A percentile compares a stretch with the other conserved stretches of the same genome.
Conservation (phyloP, 2,797 vertebrate genomes). For the Coluber constrictor region DNA sequence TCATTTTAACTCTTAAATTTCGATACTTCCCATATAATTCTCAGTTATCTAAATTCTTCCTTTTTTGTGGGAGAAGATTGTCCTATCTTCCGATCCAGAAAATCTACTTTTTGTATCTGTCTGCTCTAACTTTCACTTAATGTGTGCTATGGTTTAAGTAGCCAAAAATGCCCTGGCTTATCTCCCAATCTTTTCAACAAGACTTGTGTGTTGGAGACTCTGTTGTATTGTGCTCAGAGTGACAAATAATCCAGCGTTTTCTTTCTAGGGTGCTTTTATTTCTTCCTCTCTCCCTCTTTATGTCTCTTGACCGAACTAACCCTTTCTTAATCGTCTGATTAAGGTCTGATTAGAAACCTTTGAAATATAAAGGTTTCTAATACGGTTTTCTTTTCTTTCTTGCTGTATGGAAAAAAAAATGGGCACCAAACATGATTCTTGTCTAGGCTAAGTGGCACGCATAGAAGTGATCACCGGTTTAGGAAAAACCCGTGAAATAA, state of each 20-base stretch:
- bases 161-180: background rate
- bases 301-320: too few species aligned
- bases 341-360: too few species aligned
- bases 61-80: background rate
- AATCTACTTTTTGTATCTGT: background rate
- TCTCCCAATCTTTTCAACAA: background rate
- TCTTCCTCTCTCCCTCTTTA: too few species aligned
- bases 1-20: background rate
- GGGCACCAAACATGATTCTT: too few species aligned
- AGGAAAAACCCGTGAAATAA: background rate
- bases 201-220: too few species aligned
- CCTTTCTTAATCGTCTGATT: background rate
- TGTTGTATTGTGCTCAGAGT: background rate
- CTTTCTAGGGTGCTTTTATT: background rate
- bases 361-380: too few species aligned
- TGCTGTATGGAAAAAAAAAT: accelerated
- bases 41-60: background rate
- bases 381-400: background rate
- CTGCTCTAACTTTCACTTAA: background rate
- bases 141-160: background rate
- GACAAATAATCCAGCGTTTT: background rate
- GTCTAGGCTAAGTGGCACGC: background rate
- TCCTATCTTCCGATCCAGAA: background rate
- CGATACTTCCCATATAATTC: background rate
- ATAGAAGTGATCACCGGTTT: background rate